Base-by-base conservation (phyloP, 2,888 invertebrate genomes). In the Pseudanteris insignis region DNA sequence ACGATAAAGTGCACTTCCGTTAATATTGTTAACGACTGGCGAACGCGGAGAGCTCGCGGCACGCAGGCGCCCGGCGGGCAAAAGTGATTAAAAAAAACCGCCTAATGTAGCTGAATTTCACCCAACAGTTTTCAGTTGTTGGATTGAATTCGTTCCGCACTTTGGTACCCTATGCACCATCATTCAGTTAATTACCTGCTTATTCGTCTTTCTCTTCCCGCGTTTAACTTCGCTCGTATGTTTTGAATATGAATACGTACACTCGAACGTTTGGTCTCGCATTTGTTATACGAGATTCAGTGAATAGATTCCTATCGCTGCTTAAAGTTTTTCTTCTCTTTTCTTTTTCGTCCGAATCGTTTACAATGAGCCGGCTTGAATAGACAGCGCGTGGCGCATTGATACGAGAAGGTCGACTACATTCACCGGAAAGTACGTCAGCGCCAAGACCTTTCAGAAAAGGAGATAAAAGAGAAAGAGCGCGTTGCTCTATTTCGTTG, bases 381-480 rank as follows among this genome's bases (percentile, higher is more conserved):
- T n/a, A n/a, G n/a, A n/a, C n/a, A n/a, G 7, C 21, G 34, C 11
- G 14, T 38, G 37, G 46, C 44, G 18, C 26, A 57, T 26, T 54
- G 48, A 47, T 21, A 61, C 15, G 50, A 61, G 75, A 77, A 77
- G 77, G 77, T 71, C 77, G 69, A 77, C 77, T 72, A 77, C 77
- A 77, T 77, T 77, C 77, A 75, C 76, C 63, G 48, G 46, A 60
- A 57, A 57, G 44, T 43, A 57, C 47, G 53, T 60, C 33, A 53
- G 37, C 36, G 18, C 15, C 10, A 24, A 41, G 43, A 48, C 60
- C 60, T 60, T 60, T 60, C 48, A 53, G 47, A 53, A 48, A 47
- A 53, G 60, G 53, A 47, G 60, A 53, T 46, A 60, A 53, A 60
- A 51, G 53, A 60, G 60, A 60, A 53, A 60, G 53, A 60, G 24